phyloP scores from a whole-genome alignment of 2,888 invertebrate genomes.

The Arge pagana region DNA sequence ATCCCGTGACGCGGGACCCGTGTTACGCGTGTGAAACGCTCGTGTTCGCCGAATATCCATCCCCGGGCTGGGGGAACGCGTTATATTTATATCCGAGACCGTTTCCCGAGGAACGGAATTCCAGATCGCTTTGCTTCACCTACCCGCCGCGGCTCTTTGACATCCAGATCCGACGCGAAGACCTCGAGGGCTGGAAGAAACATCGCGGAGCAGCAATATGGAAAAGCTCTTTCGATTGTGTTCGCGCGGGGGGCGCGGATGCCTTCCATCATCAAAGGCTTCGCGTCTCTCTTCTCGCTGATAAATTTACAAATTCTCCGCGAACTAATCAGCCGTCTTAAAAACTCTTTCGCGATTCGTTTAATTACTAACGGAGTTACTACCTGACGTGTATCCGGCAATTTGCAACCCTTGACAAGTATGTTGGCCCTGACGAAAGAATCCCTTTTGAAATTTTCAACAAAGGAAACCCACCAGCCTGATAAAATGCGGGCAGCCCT shows the following conservation, averaged over 20 bases:
- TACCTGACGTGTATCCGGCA: no score
- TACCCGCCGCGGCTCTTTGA: constrained; percentile 23
- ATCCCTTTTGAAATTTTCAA: no score
- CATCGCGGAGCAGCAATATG: neutral
- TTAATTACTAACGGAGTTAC: no score
- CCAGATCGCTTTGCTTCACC: constrained; percentile 22
- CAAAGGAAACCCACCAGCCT: no score
- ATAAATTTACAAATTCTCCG: constrained; percentile 7
- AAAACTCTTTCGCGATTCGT: no score
- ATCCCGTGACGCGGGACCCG: constrained; percentile 26
- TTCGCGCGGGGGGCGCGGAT: neutral
- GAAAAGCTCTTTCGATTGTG: constrained; percentile 12
- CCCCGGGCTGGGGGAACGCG: constrained; percentile 10
- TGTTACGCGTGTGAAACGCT: constrained; percentile 18
- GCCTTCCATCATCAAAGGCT: constrained; percentile 11
- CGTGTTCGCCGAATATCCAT: constrained; percentile 21
- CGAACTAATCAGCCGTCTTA: no score
- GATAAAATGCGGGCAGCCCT: no score
- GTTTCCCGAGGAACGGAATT: constrained; percentile 22
- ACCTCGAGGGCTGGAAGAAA: constrained; percentile 3
- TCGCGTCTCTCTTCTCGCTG: constrained; percentile 3
- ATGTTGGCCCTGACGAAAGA: no score
- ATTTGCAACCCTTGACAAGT: no score
- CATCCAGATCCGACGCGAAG: constrained; percentile 10
- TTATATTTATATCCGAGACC: constrained; percentile 14